Evolutionary conservation across 2,113 vertebrate genomes (phyloP).

Genomic region (Sclerurus mexicanus): DNA sequence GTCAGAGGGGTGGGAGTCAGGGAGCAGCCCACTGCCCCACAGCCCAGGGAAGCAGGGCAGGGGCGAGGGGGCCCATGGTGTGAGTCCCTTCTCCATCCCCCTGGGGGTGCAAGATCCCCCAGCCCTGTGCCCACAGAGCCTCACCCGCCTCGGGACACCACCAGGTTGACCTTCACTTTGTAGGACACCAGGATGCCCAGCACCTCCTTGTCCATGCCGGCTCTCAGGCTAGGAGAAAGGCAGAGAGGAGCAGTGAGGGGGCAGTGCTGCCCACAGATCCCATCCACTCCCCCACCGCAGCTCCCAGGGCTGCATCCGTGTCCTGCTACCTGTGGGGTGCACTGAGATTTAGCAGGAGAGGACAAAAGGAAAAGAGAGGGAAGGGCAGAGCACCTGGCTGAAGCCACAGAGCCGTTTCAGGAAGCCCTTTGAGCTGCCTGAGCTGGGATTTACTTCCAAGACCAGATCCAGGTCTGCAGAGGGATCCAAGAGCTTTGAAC

Average conservation of each 20-base stretch:
- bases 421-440: neutral
- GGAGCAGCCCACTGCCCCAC: neutral
- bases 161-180: conserved; percentile 86
- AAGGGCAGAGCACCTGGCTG: neutral
- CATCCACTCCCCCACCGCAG: rapidly evolving
- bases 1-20: neutral
- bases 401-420: neutral
- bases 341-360: neutral
- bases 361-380: neutral
- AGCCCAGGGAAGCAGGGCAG: neutral
- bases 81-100: neutral
- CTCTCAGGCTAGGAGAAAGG: conserved; percentile 72
- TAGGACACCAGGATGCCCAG: conserved; percentile 87
- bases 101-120: rapidly evolving
- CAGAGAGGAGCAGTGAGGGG: neutral
- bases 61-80: rapidly evolving
- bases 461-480: neutral
- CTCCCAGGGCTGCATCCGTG: neutral
- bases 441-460: neutral
- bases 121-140: neutral
- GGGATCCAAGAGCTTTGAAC: neutral
- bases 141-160: conserved; percentile 81
- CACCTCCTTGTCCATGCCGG: conserved; percentile 82
- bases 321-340: rapidly evolving
- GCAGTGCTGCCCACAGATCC: neutral